These are phyloP conservation scores for Clarias gariepinus DNA, from an alignment of 2,113 vertebrate genomes.

Conservation along the genomic window DNA sequence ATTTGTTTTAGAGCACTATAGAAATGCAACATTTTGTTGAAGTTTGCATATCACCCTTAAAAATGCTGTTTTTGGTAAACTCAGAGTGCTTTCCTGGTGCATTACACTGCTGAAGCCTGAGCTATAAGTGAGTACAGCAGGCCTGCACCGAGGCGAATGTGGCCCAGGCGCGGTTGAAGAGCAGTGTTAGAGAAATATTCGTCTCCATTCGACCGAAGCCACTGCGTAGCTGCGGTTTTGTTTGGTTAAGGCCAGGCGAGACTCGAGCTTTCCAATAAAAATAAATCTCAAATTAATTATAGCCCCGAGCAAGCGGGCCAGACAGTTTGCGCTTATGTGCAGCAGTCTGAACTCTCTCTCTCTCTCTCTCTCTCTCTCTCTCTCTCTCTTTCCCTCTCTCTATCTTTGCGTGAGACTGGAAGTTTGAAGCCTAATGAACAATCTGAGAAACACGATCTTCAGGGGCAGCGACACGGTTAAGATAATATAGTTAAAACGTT, in stretches of 20 bases:
- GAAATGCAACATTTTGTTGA: neutral
- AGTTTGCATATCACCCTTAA: neutral
- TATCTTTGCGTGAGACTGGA: slow-evolving; percentile 61
- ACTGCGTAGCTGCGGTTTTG: slow-evolving; percentile 88
- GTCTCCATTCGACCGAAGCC: slow-evolving; percentile 87
- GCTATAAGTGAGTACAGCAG: slow-evolving; percentile 24
- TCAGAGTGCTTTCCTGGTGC: neutral
- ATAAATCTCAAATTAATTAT: slow-evolving; percentile 99
- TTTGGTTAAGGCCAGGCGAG: slow-evolving; percentile 98
- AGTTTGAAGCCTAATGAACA: slow-evolving; percentile 60
- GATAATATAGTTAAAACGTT: slow-evolving; percentile 42
- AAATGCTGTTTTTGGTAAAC: neutral
- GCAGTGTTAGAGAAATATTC: slow-evolving; percentile 86
- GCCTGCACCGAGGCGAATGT: slow-evolving; percentile 78
- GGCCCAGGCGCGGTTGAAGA: slow-evolving; percentile 85
- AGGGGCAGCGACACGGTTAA: slow-evolving; percentile 37
- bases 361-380: slow-evolving; percentile 35
- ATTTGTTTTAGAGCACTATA: neutral
- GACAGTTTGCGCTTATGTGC: slow-evolving; percentile 85
- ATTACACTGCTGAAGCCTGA: neutral
- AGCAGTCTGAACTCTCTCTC: slow-evolving; percentile 72
- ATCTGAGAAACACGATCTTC: slow-evolving; percentile 47
- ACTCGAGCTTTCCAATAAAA: slow-evolving; percentile 97
- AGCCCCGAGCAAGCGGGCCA: slow-evolving; percentile 93
- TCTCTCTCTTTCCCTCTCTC: slow-evolving; percentile 51